These are phyloP conservation scores for Cladopsammia gracilis DNA, from an alignment of 64 coral and sea anemone species.

Conservation along the genomic window DNA sequence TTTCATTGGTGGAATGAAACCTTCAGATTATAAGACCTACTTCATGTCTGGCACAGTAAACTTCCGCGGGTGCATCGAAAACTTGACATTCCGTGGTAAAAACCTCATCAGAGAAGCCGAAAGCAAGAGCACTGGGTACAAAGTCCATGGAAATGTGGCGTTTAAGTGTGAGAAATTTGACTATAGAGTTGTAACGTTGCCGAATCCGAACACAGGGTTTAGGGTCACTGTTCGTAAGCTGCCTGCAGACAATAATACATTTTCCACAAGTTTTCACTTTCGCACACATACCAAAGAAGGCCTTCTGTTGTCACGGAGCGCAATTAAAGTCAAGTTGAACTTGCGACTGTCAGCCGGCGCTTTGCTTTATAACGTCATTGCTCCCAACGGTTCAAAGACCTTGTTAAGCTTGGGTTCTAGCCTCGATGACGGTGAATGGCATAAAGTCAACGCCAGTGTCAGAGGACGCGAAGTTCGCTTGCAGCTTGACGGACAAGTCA, in stretches of 20 bases:
- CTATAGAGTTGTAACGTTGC: constrained; percentile 61
- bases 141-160: constrained; percentile 22
- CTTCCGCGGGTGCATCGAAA: constrained; percentile 39
- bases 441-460: constrained; percentile 62
- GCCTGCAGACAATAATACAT: constrained; percentile 57
- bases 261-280: constrained; percentile 83
- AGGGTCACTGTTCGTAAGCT: constrained; percentile 66
- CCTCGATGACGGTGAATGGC: constrained; percentile 87
- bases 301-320: constrained; percentile 59
- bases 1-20: constrained; percentile 50
- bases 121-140: not conserved
- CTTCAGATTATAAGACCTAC: not conserved
- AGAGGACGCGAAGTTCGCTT: not conserved
- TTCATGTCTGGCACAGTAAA: not conserved
- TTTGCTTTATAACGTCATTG: constrained; percentile 55
- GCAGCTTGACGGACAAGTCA: constrained; percentile 28
- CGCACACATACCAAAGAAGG: constrained; percentile 72
- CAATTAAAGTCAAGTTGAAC: constrained; percentile 54
- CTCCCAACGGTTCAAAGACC: constrained; percentile 61
- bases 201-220: constrained; percentile 42
- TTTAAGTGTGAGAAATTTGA: constrained; percentile 69
- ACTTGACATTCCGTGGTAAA: constrained; percentile 43
- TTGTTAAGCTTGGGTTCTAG: constrained; percentile 38
- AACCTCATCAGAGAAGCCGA: constrained; percentile 9
- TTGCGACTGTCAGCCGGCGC: constrained; percentile 63